Evolutionary conservation across 2,797 vertebrate genomes (phyloP), one percentile per base, ranked within the genome.

Genomic region (Rallus crepitans): DNA sequence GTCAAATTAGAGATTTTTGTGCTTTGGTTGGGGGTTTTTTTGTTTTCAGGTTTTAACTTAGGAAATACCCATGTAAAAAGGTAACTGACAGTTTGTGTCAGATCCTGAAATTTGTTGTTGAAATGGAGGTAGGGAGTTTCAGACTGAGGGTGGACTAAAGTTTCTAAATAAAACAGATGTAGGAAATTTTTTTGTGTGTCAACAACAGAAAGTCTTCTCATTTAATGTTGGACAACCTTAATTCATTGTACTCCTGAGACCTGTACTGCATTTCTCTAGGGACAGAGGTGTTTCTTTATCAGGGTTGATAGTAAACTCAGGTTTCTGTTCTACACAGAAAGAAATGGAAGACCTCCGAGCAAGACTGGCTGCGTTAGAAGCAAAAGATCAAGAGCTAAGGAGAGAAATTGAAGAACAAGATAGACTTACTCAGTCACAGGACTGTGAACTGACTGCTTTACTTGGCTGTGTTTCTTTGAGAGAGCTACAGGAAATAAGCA

Each of bases 331-430:
- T 91, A 55, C 82, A 42, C 97, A 99, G 99, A 98, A 97, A 90
- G 98, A 99, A 98, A 98, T 99, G 2, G 92, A 97, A 65, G 97
- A 97, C 70, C 98, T 99, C 40, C 98, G 97, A 97, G 97, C 83
- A 82, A 98, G 98, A 89, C 92, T 99, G 97, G 70, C 93, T 8
- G 47, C 95, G 76, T 97, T 99, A 93, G 98, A 98, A 97, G 98
- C 96, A 28, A 97, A 96, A 94, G 98, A 98, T 78, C 96, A 88
- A 18, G 95, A 98, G 52, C 97, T 99, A 94, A 98, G 98, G 87
- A 96, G 86, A 95, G 98, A 98, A 95, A 98, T 98, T 87, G 98
- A 98, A 57, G 98, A 97, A 76, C 98, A 98, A 91, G 98, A 98
- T 80, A 94, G 77, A n/a, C 94, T 97, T 60, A 96, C 97, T 95